Evolutionary conservation across 2,113 vertebrate species (phyloP).

Genomic region (Brachyhypopomus gauderio): DNA sequence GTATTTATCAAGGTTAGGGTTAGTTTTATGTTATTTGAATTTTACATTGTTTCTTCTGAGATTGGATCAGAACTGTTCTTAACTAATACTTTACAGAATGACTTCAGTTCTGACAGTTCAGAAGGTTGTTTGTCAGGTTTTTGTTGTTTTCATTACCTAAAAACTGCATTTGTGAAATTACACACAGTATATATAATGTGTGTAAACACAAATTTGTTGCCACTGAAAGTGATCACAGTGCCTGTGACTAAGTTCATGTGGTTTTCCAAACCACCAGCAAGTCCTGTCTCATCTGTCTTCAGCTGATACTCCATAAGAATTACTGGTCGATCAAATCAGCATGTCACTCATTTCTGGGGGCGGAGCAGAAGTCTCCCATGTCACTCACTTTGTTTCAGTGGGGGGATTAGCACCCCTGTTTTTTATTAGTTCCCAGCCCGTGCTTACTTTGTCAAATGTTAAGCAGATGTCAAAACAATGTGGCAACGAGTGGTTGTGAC

Average conservation of each 20-base stretch:
- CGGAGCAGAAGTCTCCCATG: constrained; percentile 39
- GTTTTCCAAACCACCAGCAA: constrained; percentile 66
- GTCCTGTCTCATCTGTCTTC: constrained; percentile 55
- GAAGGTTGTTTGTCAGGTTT: too few relatives aligned
- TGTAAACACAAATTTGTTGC: constrained; percentile 29
- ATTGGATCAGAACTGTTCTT: too few relatives aligned
- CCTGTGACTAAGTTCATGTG: constrained; percentile 62
- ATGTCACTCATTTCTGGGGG: constrained; percentile 54
- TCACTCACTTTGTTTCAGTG: constrained; percentile 40
- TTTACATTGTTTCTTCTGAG: neutral
- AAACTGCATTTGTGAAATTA: too few relatives aligned
- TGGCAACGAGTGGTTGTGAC: neutral
- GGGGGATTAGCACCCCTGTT: constrained; percentile 33
- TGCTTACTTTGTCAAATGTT: constrained; percentile 25
- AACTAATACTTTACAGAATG: too few relatives aligned
- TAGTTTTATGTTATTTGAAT: too few relatives aligned
- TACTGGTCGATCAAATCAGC: constrained; percentile 57
- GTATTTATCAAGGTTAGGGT: too few relatives aligned
- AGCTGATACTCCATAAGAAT: constrained; percentile 40
- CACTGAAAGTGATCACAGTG: constrained; percentile 56
- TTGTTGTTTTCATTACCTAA: too few relatives aligned
- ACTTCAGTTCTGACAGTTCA: too few relatives aligned
- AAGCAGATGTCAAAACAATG: constrained; percentile 32
- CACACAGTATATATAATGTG: neutral
- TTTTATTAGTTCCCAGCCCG: constrained; percentile 23